Evolutionary conservation across 2,888 invertebrate genomes (phyloP).

Genomic region (Entomobrya multifasciata): DNA sequence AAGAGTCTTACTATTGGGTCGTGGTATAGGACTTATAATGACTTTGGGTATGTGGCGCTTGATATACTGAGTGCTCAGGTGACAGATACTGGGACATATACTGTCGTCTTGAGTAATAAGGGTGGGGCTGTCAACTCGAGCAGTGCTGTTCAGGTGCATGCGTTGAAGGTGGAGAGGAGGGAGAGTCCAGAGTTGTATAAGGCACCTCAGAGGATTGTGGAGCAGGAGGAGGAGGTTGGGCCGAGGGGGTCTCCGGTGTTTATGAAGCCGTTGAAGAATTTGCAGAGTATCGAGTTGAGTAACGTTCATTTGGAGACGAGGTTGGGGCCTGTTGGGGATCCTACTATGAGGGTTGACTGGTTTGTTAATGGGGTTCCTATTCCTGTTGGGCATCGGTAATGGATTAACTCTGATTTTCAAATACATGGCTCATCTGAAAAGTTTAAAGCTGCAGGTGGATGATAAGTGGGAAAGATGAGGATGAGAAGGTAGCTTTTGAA

Average conservation of each 20-base stretch:
- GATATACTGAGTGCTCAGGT: conserved; percentile 96
- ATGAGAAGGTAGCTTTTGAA: too few species aligned
- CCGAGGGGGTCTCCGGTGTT: conserved; percentile 91
- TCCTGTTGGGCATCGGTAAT: conserved; percentile 94
- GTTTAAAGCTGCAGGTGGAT: too few species aligned
- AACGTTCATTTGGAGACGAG: conserved; percentile 96
- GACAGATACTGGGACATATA: conserved; percentile 97
- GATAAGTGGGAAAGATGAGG: too few species aligned
- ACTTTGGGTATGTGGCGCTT: conserved; percentile 98
- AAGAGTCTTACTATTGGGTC: conserved; percentile 92
- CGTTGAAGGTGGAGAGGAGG: conserved; percentile 85
- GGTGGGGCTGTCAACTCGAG: conserved; percentile 95
- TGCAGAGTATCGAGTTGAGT: conserved; percentile 94
- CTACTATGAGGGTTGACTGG: conserved; percentile 96
- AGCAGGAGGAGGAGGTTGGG: conserved; percentile 90
- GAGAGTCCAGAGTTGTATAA: conserved; percentile 80
- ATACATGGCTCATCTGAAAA: too few species aligned
- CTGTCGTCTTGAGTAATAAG: conserved; percentile 95
- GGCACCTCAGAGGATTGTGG: too few species aligned
- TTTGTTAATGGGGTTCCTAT: conserved; percentile 96
- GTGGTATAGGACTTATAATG: conserved; percentile 96
- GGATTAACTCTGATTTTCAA: too few species aligned
- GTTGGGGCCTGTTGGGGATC: conserved; percentile 93
- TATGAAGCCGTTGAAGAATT: conserved; percentile 92
- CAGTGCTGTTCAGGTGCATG: conserved; percentile 89